Base-by-base conservation (phyloP, 2,113 vertebrate genomes). In the Balaeniceps rex region DNA sequence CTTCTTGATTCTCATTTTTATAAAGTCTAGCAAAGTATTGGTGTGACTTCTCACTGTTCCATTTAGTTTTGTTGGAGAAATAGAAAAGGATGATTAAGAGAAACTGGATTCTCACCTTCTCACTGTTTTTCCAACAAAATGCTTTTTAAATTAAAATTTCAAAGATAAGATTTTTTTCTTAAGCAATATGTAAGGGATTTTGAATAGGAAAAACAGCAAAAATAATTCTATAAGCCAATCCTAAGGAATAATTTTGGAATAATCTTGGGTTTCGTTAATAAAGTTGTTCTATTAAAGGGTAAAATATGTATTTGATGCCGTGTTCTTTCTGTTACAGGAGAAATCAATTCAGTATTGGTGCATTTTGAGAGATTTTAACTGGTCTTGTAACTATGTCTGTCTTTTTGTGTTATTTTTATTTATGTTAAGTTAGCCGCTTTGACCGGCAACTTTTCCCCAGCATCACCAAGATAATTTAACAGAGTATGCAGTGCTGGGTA, bases 271-370 rank as follows among this genome's bases (percentile, higher is more conserved):
- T 94, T 81, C 51, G 47, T 81, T 91, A 97, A 96, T 97, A 96
- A 96, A 97, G 42, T 80, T 88, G 46, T 83, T 87, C 42, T 95
- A 29, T 96, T 93, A 93, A 93, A 94, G 83, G 36, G n/a, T 78
- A 90, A 90, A 79, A 52, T 47, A 8, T 5, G 0, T 23, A 34
- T 55, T 63, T 78, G 25, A 44, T 78, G 68, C 23, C 0, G 0
- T 44, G 76, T 68, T 94, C 4, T 1, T 94, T 94, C 42, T 58
- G 5, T 52, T 24, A 11, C 0, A 3, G 34, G 36, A 86, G 29
- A 76, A 85, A 61, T 33, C 21, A 5, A 9, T 23, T 69, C 33
- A 11, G 5, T 33, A 5, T 33, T 12, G 4, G 19, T 71, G 31
- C 19, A 9, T 49, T 78, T 34, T 38, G 74, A 81, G 46, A 57